Base-by-base conservation (phyloP, 1,140 invertebrate genomes). In the Tetranychus urticae region DNA sequence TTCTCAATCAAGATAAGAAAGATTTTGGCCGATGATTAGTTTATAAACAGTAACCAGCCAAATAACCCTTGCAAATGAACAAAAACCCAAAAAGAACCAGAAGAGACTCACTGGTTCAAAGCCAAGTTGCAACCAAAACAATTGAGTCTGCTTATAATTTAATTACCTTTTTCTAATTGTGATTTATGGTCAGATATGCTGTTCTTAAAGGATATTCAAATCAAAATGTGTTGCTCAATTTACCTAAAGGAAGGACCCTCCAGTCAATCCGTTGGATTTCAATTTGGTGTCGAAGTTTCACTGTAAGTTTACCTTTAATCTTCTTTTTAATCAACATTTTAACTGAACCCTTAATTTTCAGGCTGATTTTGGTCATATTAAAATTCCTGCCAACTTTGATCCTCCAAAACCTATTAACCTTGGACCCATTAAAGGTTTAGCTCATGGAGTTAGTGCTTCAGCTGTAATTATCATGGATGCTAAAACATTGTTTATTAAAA, bases 341-440 rank as follows among this genome's bases (percentile, higher is more conserved):
- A 7, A 14, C 14, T 52, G 7, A 33, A 8, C 56, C 5, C 37
- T 23, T 45, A 23, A 37, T 60, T 69, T 72, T 0, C 71, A 88
- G 85, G 82, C 86, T n/a, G 88, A 89, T 73, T 91, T 92, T 67
- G 88, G 86, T 13, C 84, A 89, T 66, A 81, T 91, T 33, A 79
- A 78, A 66, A 85, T 91, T 65, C 81, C 85, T 0, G 76, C 74
- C 42, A 74, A 79, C 34, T 72, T 84, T 42, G 77, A 61, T 78
- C 77, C 64, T 77, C 88, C 67, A 84, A 88, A 69, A 87, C 80
- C 68, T 86, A 86, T 39, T 12, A 54, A 60, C 35, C 42, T 64
- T 36, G 63, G 63, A 14, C 36, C 23, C 23, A 2, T 64, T 31
- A 35, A 13, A 13, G 33, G 10, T 2, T 50, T 31, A n/a, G 50